These are phyloP conservation scores for Cettia cetti DNA, from an alignment of 2,113 vertebrate species.

Conservation along the genomic window DNA sequence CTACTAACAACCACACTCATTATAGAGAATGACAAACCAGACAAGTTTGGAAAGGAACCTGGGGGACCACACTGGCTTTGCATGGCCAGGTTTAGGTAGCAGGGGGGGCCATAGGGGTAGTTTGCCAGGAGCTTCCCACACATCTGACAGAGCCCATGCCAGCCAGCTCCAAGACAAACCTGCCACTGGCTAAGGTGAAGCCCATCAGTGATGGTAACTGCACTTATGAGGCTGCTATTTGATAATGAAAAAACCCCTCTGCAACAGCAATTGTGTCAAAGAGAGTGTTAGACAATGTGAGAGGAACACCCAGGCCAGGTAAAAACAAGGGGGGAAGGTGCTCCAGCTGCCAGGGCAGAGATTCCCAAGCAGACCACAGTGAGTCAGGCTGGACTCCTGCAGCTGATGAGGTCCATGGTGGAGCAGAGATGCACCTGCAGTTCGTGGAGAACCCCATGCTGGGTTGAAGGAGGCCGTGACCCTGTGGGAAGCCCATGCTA, in stretches of 20 bases:
- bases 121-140: background rate
- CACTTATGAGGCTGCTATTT: background rate
- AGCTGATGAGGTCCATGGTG: fast-evolving
- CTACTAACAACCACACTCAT: background rate
- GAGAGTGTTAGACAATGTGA: background rate
- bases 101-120: fast-evolving
- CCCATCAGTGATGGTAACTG: background rate
- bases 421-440: background rate
- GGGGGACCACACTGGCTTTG: background rate
- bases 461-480: background rate
- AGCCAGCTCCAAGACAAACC: fast-evolving
- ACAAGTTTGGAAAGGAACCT: background rate
- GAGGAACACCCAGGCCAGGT: background rate
- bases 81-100: background rate
- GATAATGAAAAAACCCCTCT: background rate
- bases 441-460: fast-evolving
- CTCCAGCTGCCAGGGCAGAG: background rate
- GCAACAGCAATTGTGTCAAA: background rate
- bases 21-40: background rate
- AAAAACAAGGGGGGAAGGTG: background rate
- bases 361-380: background rate
- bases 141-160: background rate
- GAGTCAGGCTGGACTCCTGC: background rate
- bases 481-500: background rate
- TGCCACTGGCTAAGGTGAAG: background rate